Conservation (phyloP, 1,140 invertebrate genomes). For the Potamilus streckersoni region DNA sequence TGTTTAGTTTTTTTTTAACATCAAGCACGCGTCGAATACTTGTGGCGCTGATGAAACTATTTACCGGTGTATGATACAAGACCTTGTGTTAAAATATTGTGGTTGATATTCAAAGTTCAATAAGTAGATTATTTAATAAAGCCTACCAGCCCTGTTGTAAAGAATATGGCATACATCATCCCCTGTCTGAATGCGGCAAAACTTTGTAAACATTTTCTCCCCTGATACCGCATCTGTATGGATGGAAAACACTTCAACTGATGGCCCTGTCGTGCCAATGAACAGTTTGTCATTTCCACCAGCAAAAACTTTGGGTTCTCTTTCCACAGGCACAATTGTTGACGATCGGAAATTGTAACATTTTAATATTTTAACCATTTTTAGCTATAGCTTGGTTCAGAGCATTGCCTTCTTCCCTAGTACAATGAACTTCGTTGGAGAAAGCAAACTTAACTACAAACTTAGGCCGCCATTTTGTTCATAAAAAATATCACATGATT, state of each 20-base stretch:
- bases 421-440: too few relatives aligned
- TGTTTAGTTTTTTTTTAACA: too few relatives aligned
- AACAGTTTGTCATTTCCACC: conserved; percentile 11
- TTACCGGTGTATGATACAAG: not conserved
- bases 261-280: conserved; percentile 1
- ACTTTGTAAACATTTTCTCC: not conserved
- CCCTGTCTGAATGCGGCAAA: conserved; percentile 25
- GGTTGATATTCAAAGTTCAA: not conserved
- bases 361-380: conserved; percentile 19
- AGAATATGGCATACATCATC: conserved; percentile 18
- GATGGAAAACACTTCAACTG: conserved; percentile 12
- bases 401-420: too few relatives aligned
- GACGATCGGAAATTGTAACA: conserved; percentile 20
- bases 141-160: conserved; percentile 23
- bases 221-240: not conserved
- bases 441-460: too few relatives aligned
- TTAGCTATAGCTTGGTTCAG: too few relatives aligned
- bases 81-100: not conserved
- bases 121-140: not conserved
- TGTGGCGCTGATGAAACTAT: too few relatives aligned
- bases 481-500: too few relatives aligned
- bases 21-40: too few relatives aligned
- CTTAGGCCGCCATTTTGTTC: too few relatives aligned
- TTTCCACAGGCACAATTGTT: not conserved
- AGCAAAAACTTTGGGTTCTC: conserved; percentile 14